Evolutionary conservation across 2,888 invertebrate genomes (phyloP).

Genomic region (Limenitis camilla): DNA sequence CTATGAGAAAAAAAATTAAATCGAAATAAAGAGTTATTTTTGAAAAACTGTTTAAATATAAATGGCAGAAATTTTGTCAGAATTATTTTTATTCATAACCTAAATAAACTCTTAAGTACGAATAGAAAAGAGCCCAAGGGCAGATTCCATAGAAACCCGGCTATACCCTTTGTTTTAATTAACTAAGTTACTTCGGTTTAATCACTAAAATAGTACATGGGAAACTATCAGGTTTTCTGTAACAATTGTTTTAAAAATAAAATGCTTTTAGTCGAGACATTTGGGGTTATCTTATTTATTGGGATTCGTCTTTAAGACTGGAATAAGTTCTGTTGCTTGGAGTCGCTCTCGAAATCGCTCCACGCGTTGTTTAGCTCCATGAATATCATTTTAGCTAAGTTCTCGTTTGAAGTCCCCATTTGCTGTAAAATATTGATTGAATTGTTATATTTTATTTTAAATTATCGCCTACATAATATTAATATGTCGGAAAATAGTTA

Average conservation of each 20-base stretch:
- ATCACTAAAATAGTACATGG: too few relatives aligned
- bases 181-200: too few relatives aligned
- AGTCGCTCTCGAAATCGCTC: slow-evolving; percentile 95
- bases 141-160: too few relatives aligned
- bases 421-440: slow-evolving; percentile 83
- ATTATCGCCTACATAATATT: too few relatives aligned
- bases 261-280: slow-evolving; percentile 11
- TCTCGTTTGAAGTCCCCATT: slow-evolving; percentile 93
- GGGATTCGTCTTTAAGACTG: slow-evolving; percentile 37
- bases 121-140: too few relatives aligned
- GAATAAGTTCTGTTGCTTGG: slow-evolving; percentile 82
- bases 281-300: slow-evolving; percentile 7
- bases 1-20: too few relatives aligned
- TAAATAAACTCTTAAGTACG: too few relatives aligned
- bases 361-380: slow-evolving; percentile 99
- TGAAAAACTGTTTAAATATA: too few relatives aligned
- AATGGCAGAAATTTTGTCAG: neutral
- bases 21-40: neutral
- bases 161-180: too few relatives aligned
- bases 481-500: too few relatives aligned
- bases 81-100: slow-evolving; percentile 4
- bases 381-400: slow-evolving; percentile 96
- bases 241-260: neutral
- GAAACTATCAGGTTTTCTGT: too few relatives aligned
- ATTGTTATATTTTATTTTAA: too few relatives aligned